phyloP scores from a whole-genome alignment of 2,797 vertebrate genomes.

The Xiphorhynchus erythropygius region DNA sequence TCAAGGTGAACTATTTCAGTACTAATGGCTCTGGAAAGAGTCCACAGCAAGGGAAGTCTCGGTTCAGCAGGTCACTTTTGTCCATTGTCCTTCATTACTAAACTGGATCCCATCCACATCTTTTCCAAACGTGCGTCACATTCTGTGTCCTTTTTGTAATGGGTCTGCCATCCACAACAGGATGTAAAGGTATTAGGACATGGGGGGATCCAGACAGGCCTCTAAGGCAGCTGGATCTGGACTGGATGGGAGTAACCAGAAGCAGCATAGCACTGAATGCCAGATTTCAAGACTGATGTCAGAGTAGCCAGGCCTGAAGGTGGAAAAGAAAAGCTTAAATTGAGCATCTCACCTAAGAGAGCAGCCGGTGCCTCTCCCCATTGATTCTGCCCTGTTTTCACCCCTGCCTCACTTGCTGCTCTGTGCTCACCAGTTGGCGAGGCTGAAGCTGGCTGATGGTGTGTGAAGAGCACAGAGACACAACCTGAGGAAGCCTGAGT shows the following conservation, averaged over 20 bases:
- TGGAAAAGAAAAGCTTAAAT: neutral
- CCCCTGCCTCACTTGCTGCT: neutral
- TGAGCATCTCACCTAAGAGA: neutral
- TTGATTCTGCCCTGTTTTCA: neutral
- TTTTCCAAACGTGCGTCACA: neutral
- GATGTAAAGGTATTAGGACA: accelerated
- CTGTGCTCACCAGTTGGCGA: neutral
- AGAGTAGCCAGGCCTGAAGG: neutral
- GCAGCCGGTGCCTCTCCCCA: neutral
- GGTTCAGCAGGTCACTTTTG: neutral
- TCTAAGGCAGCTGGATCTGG: neutral
- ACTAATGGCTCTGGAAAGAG: neutral
- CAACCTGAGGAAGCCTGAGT: neutral
- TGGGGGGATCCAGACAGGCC: neutral
- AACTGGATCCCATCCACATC: neutral
- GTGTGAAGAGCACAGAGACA: neutral
- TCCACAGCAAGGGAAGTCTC: neutral
- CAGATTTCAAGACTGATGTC: neutral
- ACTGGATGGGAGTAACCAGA: neutral
- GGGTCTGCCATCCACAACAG: neutral
- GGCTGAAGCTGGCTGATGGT: neutral
- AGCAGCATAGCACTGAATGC: neutral
- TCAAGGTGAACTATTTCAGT: neutral
- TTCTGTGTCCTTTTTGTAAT: accelerated
- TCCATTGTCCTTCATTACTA: neutral